Evolutionary conservation across 1,140 invertebrate genomes (phyloP).

Genomic region (Drosophila saltans): DNA sequence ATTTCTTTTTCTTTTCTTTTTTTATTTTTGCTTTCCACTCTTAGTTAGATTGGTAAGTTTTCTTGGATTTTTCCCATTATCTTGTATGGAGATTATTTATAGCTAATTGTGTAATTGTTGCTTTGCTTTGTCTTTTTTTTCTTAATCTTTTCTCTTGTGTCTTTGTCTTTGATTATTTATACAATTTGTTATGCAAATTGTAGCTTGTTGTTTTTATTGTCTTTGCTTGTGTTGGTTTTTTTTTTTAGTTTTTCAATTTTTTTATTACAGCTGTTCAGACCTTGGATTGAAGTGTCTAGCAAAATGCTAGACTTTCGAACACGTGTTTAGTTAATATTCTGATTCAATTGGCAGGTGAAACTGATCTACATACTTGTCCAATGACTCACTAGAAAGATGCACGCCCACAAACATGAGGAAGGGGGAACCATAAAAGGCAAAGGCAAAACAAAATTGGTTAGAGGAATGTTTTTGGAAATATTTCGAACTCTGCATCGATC

Average conservation of each 20-base stretch:
- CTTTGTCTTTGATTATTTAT: slow-evolving; percentile 21
- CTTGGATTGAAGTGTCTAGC: slow-evolving; percentile 36
- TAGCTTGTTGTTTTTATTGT: slow-evolving; percentile 52
- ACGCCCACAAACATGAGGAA: slow-evolving; percentile 48
- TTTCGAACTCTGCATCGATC: no score
- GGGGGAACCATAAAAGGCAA: slow-evolving; percentile 19
- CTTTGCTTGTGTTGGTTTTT: background rate
- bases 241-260: no score
- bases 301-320: slow-evolving; percentile 69
- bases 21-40: slow-evolving; percentile 1
- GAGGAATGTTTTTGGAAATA: background rate
- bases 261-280: slow-evolving; percentile 48
- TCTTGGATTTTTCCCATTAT: slow-evolving; percentile 66
- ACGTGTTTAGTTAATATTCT: slow-evolving; percentile 57
- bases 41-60: slow-evolving; percentile 14
- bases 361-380: slow-evolving; percentile 35
- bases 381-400: slow-evolving; percentile 51
- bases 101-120: slow-evolving; percentile 74
- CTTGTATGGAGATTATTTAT: slow-evolving; percentile 59
- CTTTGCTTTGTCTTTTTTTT: slow-evolving; percentile 49
- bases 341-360: slow-evolving; percentile 60
- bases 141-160: slow-evolving; percentile 14
- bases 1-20: slow-evolving; percentile 15
- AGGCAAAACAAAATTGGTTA: slow-evolving; percentile 40
- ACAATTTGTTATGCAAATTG: slow-evolving; percentile 78